Evolutionary conservation across 1,140 invertebrate species (phyloP).

Genomic region (Drosophila subpulchrella): DNA sequence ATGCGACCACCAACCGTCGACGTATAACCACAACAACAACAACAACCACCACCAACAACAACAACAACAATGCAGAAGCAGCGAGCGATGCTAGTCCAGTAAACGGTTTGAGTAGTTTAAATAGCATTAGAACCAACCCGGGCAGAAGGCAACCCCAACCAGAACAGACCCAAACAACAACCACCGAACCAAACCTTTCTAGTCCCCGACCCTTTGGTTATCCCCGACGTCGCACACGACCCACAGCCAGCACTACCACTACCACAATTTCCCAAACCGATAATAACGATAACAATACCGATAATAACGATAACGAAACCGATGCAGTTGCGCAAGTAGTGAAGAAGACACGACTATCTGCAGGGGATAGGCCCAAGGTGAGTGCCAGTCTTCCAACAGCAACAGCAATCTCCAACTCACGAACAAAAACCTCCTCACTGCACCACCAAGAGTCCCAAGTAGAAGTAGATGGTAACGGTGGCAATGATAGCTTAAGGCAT

Average conservation of each 20-base stretch:
- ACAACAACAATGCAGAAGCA: slow-evolving; percentile 57
- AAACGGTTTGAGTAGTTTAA: slow-evolving; percentile 74
- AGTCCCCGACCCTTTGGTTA: slow-evolving; percentile 86
- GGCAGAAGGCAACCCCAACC: slow-evolving; percentile 73
- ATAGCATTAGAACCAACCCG: slow-evolving; percentile 67
- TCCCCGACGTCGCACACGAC: slow-evolving; percentile 81
- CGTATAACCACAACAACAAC: slow-evolving; percentile 46
- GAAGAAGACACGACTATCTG: slow-evolving; percentile 64
- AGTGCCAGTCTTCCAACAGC: slow-evolving; percentile 63
- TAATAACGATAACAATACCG: slow-evolving; percentile 43
- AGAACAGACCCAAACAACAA: slow-evolving; percentile 45
- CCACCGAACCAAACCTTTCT: slow-evolving; percentile 80
- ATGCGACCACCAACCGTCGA: slow-evolving; percentile 47
- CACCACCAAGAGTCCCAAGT: slow-evolving; percentile 48
- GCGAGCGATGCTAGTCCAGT: slow-evolving; percentile 74
- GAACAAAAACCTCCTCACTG: slow-evolving; percentile 43
- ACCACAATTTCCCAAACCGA: slow-evolving; percentile 33
- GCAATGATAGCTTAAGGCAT: slow-evolving; percentile 77
- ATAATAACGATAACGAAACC: slow-evolving; percentile 43
- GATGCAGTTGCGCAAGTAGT: slow-evolving; percentile 61
- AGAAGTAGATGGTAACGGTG: slow-evolving; percentile 74
- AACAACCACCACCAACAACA: slow-evolving; percentile 31
- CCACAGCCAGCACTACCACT: slow-evolving; percentile 54
- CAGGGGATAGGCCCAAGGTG: slow-evolving; percentile 76
- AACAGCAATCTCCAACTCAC: slow-evolving; percentile 41